Base-by-base conservation (phyloP, 2,888 invertebrate genomes). In the Lamellibrachia columna region DNA sequence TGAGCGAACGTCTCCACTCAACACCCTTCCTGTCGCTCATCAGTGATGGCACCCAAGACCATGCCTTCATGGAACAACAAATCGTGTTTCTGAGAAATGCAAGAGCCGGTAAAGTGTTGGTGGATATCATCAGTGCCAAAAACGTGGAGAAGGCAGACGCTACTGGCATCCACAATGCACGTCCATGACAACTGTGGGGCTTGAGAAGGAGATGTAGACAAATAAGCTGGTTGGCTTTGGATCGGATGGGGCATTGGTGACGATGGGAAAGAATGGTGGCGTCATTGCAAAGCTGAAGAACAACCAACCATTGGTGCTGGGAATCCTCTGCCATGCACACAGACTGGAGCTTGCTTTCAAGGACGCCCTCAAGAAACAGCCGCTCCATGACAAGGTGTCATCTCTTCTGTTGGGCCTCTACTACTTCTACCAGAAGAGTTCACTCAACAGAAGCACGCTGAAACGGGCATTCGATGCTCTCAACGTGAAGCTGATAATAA, bases 271-370 rank as follows among this genome's bases (percentile, higher is more conserved):
- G 40, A 55, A 92, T 40, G 75, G 75, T 11, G 75, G 92, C n/a
- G 40, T 15, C 40, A 75, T 75, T 22, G 60, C 60, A 9, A 28
- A 53, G 8, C 28, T 92, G 15, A 58, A 40, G 6, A 40, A n/a
- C 53, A 75, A 92, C 60, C 58, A 60, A 40, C 75, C 92, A 52
- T 11, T 7, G 75, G 60, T 92, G 60, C 60, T 7, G 40, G 40
- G 58, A n/a, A 28, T 92, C 40, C 92, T 75, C 92, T 92, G 92
- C 75, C n/a, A 40, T 6, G 92, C 92, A 28, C 92, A 92, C 75
- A 55, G 92, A 60, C 75, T 92, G 8, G 92, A 92, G n/a, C 90
- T 92, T 8, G 92, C 75, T 3, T 92, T 52, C 92, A 92, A 92
- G n/a, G 92, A 92, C 28, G 40, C 52, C 11, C 52, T 55, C 58